Evolutionary conservation across 2,797 vertebrate species (phyloP).

Genomic region (Monodelphis domestica): DNA sequence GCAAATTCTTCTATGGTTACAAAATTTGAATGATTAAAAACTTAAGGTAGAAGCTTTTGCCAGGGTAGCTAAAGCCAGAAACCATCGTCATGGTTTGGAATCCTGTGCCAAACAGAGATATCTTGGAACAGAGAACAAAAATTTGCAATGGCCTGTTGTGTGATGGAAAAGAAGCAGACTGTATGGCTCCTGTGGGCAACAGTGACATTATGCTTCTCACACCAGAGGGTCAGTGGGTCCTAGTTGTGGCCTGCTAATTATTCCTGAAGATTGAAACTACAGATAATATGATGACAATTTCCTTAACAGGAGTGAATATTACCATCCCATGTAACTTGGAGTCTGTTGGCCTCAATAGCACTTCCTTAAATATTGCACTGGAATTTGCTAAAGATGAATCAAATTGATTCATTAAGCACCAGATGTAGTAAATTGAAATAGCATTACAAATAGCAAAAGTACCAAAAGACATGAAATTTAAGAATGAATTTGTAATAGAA

Average conservation of each 20-base stretch:
- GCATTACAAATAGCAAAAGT: not conserved
- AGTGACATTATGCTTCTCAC: slow-evolving; percentile 93
- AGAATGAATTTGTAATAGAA: slow-evolving; percentile 60
- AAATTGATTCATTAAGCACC: not conserved
- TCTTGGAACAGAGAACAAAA: slow-evolving; percentile 93
- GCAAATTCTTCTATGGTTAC: slow-evolving; percentile 95
- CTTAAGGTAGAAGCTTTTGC: slow-evolving; percentile 83
- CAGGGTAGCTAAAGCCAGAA: slow-evolving; percentile 93
- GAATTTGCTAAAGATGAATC: slow-evolving; percentile 92
- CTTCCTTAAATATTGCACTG: slow-evolving; percentile 94
- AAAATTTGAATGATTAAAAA: slow-evolving; percentile 88
- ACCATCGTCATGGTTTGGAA: slow-evolving; percentile 92
- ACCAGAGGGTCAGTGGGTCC: slow-evolving; percentile 95
- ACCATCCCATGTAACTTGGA: slow-evolving; percentile 96
- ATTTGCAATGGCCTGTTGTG: slow-evolving; percentile 95
- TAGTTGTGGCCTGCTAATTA: slow-evolving; percentile 94
- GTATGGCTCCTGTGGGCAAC: slow-evolving; percentile 90
- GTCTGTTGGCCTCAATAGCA: slow-evolving; percentile 91
- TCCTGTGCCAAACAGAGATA: slow-evolving; percentile 90
- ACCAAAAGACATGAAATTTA: slow-evolving; percentile 40
- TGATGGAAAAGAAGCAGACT: slow-evolving; percentile 93
- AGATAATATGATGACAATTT: slow-evolving; percentile 47
- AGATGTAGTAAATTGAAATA: slow-evolving; percentile 48
- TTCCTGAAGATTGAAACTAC: slow-evolving; percentile 86
- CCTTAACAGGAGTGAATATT: slow-evolving; percentile 92